A percentile compares a stretch with the other conserved stretches of the same genome.
Evolutionary conservation across 2,888 invertebrate species (phyloP).

Genomic region (Nineta flava): DNA sequence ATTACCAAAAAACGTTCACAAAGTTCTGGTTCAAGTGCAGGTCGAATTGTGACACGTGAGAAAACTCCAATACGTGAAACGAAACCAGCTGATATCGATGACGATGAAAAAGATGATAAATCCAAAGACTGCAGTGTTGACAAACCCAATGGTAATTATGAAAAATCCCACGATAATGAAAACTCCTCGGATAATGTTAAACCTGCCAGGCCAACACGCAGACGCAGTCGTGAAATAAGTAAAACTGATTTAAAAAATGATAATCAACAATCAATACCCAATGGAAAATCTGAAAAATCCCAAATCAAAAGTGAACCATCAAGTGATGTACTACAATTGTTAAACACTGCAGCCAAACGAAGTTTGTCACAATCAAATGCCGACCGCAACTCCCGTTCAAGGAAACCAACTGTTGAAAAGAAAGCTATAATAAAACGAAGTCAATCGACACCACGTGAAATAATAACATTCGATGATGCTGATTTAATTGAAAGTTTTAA

Average conservation of each 20-base stretch:
- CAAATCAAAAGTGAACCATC: conserved; percentile 16
- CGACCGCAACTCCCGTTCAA: background rate
- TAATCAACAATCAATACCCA: background rate
- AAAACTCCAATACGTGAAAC: conserved; percentile 41
- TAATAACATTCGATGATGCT: conserved; percentile 31
- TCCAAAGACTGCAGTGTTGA: background rate
- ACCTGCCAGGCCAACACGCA: background rate
- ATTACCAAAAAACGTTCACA: conserved; percentile 35
- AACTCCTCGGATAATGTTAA: background rate
- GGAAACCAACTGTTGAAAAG: conserved; percentile 13
- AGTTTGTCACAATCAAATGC: conserved; percentile 15
- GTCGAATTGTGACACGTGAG: conserved; percentile 36
- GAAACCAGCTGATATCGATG: conserved; percentile 11
- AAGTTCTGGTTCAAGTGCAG: conserved; percentile 30
- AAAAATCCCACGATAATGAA: background rate
- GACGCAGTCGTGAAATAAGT: background rate
- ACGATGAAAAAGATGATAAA: conserved; percentile 9
- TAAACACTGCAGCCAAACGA: conserved; percentile 23
- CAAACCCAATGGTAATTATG: too few species aligned
- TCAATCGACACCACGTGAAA: conserved; percentile 36
- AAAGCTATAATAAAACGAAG: conserved; percentile 30
- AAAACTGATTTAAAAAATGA: background rate
- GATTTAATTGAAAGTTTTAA: conserved; percentile 36
- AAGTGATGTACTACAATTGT: conserved; percentile 20
- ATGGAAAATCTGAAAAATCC: conserved; percentile 9